Conservation (phyloP, 2,113 vertebrate species). For the Anthoscopus minutus region DNA sequence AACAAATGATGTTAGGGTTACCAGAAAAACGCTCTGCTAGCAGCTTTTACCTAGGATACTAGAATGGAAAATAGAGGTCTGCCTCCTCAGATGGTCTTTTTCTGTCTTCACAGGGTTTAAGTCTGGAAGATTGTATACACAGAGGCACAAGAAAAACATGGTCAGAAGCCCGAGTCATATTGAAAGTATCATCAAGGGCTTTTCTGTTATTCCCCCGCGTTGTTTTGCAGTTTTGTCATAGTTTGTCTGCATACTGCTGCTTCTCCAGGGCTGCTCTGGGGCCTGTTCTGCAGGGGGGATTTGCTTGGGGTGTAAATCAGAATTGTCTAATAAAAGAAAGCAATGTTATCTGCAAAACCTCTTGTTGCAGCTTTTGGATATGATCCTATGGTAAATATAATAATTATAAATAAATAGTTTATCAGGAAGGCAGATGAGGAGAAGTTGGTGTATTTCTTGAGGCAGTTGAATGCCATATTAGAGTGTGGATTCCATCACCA, state of each 20-base stretch:
- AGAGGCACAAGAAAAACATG: not conserved
- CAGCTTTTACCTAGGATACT: not conserved
- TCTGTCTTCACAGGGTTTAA: not conserved
- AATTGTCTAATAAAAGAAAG: not conserved
- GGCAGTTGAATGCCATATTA: not conserved
- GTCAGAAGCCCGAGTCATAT: not conserved
- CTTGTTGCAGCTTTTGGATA: not conserved
- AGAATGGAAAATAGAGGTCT: not conserved
- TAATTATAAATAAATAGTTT: not conserved
- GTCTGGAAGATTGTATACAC: not conserved
- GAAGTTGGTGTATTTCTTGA: not conserved
- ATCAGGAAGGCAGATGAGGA: not conserved
- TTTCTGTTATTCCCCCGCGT: not conserved
- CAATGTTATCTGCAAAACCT: not conserved
- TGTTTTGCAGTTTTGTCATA: not conserved
- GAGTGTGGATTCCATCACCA: not conserved
- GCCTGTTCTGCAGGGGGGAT: not conserved
- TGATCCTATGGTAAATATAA: not conserved
- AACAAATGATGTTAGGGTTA: not conserved
- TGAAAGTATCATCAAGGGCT: not conserved
- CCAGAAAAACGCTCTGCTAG: not conserved
- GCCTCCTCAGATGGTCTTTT: not conserved
- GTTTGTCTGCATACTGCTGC: not conserved
- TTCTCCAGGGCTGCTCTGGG: not conserved
- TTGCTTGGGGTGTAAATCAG: not conserved